A percentile compares a stretch with the other conserved stretches of the same genome.
phyloP scores from a whole-genome alignment of 1,140 invertebrate genomes.

The Tenebrio molitor region DNA sequence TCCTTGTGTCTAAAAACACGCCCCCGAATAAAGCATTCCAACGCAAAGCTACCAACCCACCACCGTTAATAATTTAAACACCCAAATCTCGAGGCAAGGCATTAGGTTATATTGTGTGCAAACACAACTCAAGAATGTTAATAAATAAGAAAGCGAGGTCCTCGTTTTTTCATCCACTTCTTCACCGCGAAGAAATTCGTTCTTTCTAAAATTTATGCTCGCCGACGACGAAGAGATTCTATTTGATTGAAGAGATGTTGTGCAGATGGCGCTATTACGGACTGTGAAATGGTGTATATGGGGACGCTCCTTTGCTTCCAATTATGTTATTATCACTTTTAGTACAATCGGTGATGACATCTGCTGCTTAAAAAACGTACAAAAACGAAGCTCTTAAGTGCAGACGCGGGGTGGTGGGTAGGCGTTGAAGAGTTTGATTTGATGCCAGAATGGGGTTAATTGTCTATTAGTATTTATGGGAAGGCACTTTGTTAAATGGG shows the following conservation, averaged over 20 bases:
- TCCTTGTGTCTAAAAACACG: constrained; percentile 9
- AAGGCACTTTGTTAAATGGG: constrained; percentile 6
- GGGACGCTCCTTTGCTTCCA: constrained; percentile 12
- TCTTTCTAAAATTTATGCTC: too few relatives aligned
- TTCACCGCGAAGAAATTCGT: not conserved
- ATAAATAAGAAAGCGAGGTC: constrained; percentile 13
- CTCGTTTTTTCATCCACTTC: not conserved
- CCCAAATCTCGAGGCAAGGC: constrained; percentile 14
- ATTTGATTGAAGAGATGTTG: constrained; percentile 28
- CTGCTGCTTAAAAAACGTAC: constrained; percentile 6
- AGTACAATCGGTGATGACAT: constrained; percentile 16
- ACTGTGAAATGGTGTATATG: constrained; percentile 20
- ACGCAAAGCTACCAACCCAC: not conserved
- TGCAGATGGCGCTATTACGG: constrained; percentile 26
- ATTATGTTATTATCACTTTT: constrained; percentile 32
- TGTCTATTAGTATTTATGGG: constrained; percentile 31
- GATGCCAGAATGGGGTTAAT: constrained; percentile 1
- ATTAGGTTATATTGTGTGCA: constrained; percentile 33
- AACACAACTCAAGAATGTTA: constrained; percentile 12
- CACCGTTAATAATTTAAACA: constrained; percentile 24
- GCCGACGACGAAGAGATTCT: constrained; percentile 1
- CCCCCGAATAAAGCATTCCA: constrained; percentile 1
- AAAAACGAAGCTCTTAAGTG: constrained; percentile 15
- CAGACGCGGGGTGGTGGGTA: not conserved
- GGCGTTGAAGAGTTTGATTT: constrained; percentile 7